These are phyloP conservation scores for Sicus ferrugineus DNA, from an alignment of 2,888 invertebrate species.

Conservation along the genomic window DNA sequence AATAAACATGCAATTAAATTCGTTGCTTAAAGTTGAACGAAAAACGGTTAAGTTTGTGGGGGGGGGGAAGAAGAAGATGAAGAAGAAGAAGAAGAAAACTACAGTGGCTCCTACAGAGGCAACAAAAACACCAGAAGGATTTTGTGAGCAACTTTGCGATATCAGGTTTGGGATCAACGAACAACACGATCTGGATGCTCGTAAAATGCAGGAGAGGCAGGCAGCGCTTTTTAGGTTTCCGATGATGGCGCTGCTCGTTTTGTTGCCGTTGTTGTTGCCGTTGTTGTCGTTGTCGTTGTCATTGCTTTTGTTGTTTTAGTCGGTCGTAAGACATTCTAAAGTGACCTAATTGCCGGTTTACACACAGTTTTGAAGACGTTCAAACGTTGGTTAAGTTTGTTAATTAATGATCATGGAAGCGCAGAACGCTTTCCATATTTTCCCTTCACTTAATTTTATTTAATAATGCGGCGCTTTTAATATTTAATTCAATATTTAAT, in stretches of 20 bases:
- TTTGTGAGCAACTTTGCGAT: background rate
- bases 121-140: slow-evolving; percentile 20
- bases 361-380: too few species aligned
- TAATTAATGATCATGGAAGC: too few species aligned
- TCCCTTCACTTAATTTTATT: too few species aligned
- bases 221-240: slow-evolving; percentile 8
- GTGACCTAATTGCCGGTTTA: background rate
- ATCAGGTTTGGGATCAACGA: background rate
- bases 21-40: slow-evolving; percentile 27
- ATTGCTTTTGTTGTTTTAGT: background rate
- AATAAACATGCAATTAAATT: slow-evolving; percentile 57
- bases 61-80: slow-evolving; percentile 8
- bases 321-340: background rate
- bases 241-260: background rate
- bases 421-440: too few species aligned
- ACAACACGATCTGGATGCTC: background rate
- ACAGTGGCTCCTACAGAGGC: too few species aligned
- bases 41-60: background rate
- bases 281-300: background rate
- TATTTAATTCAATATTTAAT: too few species aligned
- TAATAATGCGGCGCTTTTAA: too few species aligned
- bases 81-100: slow-evolving; percentile 30
- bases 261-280: background rate
- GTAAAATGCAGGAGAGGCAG: too few species aligned
- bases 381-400: too few species aligned